Evolutionary conservation across 1,140 invertebrate species (phyloP), one percentile per base, ranked within the genome.

Genomic region (Drosophila malerkotliana): DNA sequence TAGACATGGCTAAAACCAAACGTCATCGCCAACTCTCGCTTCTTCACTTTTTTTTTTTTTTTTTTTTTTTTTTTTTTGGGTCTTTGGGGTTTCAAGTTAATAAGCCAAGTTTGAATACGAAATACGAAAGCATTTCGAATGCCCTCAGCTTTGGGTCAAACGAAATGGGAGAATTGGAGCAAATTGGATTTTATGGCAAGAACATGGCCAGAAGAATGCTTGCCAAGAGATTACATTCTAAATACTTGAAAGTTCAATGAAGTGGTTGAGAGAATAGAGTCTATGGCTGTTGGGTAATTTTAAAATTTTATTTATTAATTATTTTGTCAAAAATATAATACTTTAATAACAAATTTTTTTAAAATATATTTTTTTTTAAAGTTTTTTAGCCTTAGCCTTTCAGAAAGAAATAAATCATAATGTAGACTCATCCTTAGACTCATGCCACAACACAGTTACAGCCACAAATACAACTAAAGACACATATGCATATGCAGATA

Each of bases 1-100:
- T 21, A 9, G 3, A 18, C 18, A 47, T 47, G 15, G 15, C 7
- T 24, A 15, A 18, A 37, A 26, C 54, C 57, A 49, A 72, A 81
- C 72, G 82, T 83, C 67, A 71, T 66, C 72, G 64, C 51, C 73
- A 85, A 84, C 81, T 84, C 80, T 84, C 80, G 80, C 80, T 85
- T 83, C 80, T 81, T 80, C 78, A 67, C 72, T 77, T 72, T 79
- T 80, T 61, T 75, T 45, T 76, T 72, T 79, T 80, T 61, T 75
- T 45, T 76, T 44, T 55, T 59, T 80, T 63, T 71, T 64, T 80
- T 62, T 80, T 64, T 69, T 63, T 61, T 55, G 37, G 39, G 45
- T 44, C 41, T 44, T 5, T 47, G 18, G 49, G 52, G 39, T 18
- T 58, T 37, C 41, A 44, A 18, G n/a, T 18, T 14, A 15, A 14